phyloP scores from a whole-genome alignment of 2,797 vertebrate genomes.

The Glossophaga mutica region DNA sequence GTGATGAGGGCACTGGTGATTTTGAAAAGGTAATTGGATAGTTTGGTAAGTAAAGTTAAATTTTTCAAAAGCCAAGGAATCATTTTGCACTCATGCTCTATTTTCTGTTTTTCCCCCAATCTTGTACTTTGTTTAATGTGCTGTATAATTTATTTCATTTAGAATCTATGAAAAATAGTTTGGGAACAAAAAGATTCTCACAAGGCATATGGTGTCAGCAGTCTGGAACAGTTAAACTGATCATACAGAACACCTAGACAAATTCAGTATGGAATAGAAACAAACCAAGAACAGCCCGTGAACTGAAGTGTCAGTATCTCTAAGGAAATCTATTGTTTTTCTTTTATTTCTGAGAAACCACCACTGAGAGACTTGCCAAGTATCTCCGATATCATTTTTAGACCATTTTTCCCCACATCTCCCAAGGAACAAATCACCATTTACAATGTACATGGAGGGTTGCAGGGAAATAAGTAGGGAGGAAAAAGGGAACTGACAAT shows the following conservation, averaged over 20 bases:
- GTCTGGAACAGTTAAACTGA: slow-evolving; percentile 65
- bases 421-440: background rate
- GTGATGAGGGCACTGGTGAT: background rate
- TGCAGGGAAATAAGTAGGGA: background rate
- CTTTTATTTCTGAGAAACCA: slow-evolving; percentile 41
- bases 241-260: slow-evolving; percentile 57
- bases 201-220: slow-evolving; percentile 71
- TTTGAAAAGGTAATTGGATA: background rate
- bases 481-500: background rate
- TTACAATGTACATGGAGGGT: slow-evolving; percentile 41
- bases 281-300: slow-evolving; percentile 16
- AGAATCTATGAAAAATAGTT: slow-evolving; percentile 61
- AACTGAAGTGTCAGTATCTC: slow-evolving; percentile 7
- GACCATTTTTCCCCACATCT: slow-evolving; percentile 3
- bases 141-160: slow-evolving; percentile 54
- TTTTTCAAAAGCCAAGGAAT: slow-evolving; percentile 19
- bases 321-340: slow-evolving; percentile 46
- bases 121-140: slow-evolving; percentile 57
- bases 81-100: background rate
- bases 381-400: slow-evolving; percentile 14
- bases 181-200: slow-evolving; percentile 18
- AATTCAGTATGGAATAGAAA: slow-evolving; percentile 49
- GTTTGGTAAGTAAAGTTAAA: slow-evolving; percentile 19
- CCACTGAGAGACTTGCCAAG: slow-evolving; percentile 49
- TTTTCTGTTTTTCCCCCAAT: background rate